Evolutionary conservation across 2,113 vertebrate species (phyloP), one percentile per base, ranked within the genome.

Genomic region (Leptodactylus fuscus): DNA sequence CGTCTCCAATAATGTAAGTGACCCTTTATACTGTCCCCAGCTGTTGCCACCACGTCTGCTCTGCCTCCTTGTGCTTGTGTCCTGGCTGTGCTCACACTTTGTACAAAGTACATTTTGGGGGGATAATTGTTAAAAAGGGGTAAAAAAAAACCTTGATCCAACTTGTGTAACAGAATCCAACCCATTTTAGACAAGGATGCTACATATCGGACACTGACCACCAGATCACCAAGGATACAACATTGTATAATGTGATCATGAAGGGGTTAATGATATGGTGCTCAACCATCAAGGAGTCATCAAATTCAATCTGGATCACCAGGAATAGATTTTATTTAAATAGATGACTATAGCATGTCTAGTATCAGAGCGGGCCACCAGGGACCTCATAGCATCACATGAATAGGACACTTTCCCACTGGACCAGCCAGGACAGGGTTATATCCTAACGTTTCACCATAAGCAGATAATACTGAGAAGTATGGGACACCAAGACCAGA

Each of bases 31-130:
- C 24, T 10, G 29, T 29, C 62, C 12, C 38, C 51, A 62, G 51
- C 73, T 76, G 82, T 62, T 77, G 49, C 16, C 46, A 27, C n/a
- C 51, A 76, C 82, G 62, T 83, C 53, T 83, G 82, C 36, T 84
- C 1, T 48, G 11, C 12, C 29, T 78, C 34, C 58, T 16, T 46
- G 34, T n/a, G 44, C 11, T 4, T 16, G 27, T 24, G 12, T 29
- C 41, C 46, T n/a, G 5, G 41, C 18, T 34, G 11, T 41, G 27
- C 75, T 5, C 4, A 2, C 4, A 13, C 58, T 1, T 58, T 24
- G 55, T 27, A 29, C 10, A 62, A 62, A 24, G 58, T 62, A 5
- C 13, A 62, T n/a, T 24, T 27, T 62, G 58, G 58, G 24, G 3
- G 24, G 58, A 2, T 7, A 51, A 20, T 51, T 51, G 1, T 51